Base-by-base conservation (phyloP, 2,888 invertebrate genomes). In the Sepiola atlantica region DNA sequence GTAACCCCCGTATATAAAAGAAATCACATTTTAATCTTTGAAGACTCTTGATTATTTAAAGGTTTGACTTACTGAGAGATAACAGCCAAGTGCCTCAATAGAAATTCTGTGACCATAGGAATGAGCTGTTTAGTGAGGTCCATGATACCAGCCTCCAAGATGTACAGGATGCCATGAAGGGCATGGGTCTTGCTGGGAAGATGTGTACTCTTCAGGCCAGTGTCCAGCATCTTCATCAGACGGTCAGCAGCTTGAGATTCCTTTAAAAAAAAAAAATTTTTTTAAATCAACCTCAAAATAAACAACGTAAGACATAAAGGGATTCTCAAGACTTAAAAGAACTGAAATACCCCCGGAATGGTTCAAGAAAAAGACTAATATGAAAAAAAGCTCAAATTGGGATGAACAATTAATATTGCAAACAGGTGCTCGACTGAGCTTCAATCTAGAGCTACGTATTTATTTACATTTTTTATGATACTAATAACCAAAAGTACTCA, bases 91-190 rank as follows among this genome's bases (percentile, higher is more conserved):
- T 97, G 97, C 94, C 96, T 97, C 77, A 96, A 93, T 35, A 97
- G 95, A 95, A 97, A 97, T 57, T 97, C 97, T 28, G 97, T 96
- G 35, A 97, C 95, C n/a, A 97, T 94, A 12, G 97, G 97, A 55
- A 97, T 95, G 35, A 97, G 95, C 32, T 96, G 95, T 93, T 96
- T 96, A 35, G 96, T 96, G 35, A 97, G 95, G 94, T 97, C 97
- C 45, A 96, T 96, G 92, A 96, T 95, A 35, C 97, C 96, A 61
- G 97, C 96, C 97, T 98, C 98, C 93, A 98, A 97, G 61, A 98
- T 97, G 96, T 98, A 98, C 55, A 98, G 97, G 14, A 98, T 97
- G 8, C 98, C 98, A 96, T 98, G 98, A n/a, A 98, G 97, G 45
- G 98, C 98, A 4, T 98, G 97, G 55, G 98, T 97, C 95, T 98